Conservation (phyloP, 2,888 invertebrate species). For the Stratiomys singularior region DNA sequence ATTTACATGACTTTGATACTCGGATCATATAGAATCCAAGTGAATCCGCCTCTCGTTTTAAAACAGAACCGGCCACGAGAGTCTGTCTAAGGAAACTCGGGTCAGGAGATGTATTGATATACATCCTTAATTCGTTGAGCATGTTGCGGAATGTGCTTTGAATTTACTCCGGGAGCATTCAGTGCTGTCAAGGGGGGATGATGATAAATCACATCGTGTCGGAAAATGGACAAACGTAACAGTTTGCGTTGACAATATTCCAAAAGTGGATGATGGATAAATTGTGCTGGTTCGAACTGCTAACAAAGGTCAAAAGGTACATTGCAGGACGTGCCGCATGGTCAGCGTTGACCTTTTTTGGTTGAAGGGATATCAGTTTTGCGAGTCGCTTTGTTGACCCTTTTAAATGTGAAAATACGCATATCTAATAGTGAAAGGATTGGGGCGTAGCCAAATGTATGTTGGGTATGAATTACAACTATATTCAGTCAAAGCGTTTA, state of each 20-base stretch:
- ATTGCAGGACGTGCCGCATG: not conserved
- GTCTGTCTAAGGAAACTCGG: not conserved
- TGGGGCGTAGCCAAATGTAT: not conserved
- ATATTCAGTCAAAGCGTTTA: not conserved
- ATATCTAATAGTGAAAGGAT: not conserved
- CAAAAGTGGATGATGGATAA: constrained; percentile 20
- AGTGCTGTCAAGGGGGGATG: not conserved
- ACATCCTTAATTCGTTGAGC: not conserved
- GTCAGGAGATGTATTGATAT: not conserved
- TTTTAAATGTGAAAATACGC: constrained; percentile 10
- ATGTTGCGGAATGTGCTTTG: not conserved
- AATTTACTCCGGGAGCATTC: not conserved
- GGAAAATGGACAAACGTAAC: constrained; percentile 38
- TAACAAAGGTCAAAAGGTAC: not conserved
- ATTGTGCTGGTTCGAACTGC: not conserved
- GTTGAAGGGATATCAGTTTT: constrained; percentile 4
- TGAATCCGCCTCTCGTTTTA: not conserved
- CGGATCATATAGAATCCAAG: constrained; percentile 24
- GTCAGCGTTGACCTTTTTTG: not conserved
- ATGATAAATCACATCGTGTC: constrained; percentile 41
- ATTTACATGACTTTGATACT: constrained; percentile 42
- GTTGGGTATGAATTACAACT: not conserved
- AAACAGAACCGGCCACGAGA: constrained; percentile 13
- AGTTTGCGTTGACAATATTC: constrained; percentile 39
- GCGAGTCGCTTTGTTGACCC: not conserved